Base-by-base conservation (phyloP, 2,888 invertebrate genomes). In the Hemistola chrysoprasaria region DNA sequence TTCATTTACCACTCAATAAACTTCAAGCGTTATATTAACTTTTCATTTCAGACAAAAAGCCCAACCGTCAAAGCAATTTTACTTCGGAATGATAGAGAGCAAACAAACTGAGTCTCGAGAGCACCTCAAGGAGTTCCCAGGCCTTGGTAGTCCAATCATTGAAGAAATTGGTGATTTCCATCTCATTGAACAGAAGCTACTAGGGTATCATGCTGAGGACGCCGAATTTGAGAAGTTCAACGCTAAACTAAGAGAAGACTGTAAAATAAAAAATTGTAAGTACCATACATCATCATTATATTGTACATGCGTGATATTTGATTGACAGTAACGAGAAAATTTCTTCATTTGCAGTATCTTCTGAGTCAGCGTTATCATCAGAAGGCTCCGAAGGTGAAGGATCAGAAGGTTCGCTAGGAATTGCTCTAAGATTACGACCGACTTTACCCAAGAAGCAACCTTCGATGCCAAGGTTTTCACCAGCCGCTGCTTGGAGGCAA, bases 401-500 rank as follows among this genome's bases (percentile, higher is more conserved):
- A 3, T 85, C 88, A 26, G 83, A 73, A 8, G 83, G 82, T 4
- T 89, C 90, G 0, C 85, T 91, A 32, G 94, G 93, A 31, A 93
- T 95, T 37, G 92, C 93, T 11, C 78, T 96, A 35, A 92, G 93
- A 44, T 78, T 96, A 40, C 90, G 95, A 0, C 95, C 96, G 0
- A 95, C 94, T 0, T 68, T 96, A 50, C 96, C 96, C 1, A 94
- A 95, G 67, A 93, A 95, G 51, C 93, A 93, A 62, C 88, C 93
- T 16, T 92, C 94, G 50, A 92, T 95, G 34, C 95, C 95, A 0
- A 83, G 94, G 40, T 96, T 96, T 80, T 95, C 95, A 1, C 96
- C 96, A 0, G 92, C 94, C 0, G 93, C 95, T 0, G 96, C 96
- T 0, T 96, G 96, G 96, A 90, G 93, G 47, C 92, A 94, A 31